Evolutionary conservation across 2,888 invertebrate genomes (phyloP), one percentile per base, ranked within the genome.

Genomic region (Meghimatium bilineatum): DNA sequence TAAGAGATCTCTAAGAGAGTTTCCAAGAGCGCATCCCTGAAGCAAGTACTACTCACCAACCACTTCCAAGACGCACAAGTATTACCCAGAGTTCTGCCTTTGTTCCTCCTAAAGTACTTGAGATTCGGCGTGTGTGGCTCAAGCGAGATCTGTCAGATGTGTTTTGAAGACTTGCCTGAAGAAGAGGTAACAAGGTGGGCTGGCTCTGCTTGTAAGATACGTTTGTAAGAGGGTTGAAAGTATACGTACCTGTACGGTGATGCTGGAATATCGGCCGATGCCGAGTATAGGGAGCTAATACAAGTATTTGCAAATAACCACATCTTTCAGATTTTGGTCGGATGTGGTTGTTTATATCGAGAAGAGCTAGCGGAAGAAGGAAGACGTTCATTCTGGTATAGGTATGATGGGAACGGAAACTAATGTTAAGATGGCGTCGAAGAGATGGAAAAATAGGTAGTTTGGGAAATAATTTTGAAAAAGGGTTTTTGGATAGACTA

Each of bases 51-150:
- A 78, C 44, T 78, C 78, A 78, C 29, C 78, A 78, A 67, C 78
- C 78, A 78, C 78, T 78, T 78, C 23, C 66, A 1, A 44, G 78
- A 17, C 66, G 10, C 32, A 44, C 44, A 49, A 66, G 67, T 38
- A 66, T 67, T 78, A 34, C 67, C 78, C 78, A 78, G 38, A 77
- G 29, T 67, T 72, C 29, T 66, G 63, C 44, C 78, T 78, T 78
- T 78, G 78, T 78, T 78, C 78, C 78, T 66, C 67, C 66, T 67
- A 66, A 66, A 63, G 44, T 67, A 78, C 78, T 78, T 78, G 66
- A 78, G 78, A 78, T 78, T 67, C 78, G 66, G 66, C 78, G 78
- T 78, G 78, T 78, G 78, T 78, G 78, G 78, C 78, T 20, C 78
- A 29, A 20, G 17, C 36, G 66, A 66, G 49, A 67, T 44, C 44